Evolutionary conservation across 2,888 invertebrate genomes (phyloP).

Genomic region (Eristalis tenax): DNA sequence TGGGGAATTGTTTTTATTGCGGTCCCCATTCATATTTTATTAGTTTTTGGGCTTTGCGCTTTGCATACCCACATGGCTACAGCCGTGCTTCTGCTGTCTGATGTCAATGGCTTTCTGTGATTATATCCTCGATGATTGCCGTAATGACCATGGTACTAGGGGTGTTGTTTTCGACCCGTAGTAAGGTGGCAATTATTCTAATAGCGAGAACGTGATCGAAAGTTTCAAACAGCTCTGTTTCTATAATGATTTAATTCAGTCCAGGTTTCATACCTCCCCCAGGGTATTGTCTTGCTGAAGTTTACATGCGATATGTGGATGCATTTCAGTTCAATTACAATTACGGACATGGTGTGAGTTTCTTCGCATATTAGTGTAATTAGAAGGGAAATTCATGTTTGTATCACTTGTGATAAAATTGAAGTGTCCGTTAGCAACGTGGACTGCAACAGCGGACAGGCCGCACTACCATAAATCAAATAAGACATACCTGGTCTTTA

Average conservation of each 20-base stretch:
- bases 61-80: neutral
- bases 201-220: constrained; percentile 35
- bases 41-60: constrained; percentile 20
- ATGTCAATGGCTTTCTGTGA: constrained; percentile 3
- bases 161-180: neutral
- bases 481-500: too few species aligned
- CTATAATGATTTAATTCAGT: constrained; percentile 8
- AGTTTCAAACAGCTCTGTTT: constrained; percentile 17
- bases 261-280: neutral
- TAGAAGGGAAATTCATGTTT: neutral
- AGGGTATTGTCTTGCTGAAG: neutral
- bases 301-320: neutral
- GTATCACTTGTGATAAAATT: neutral
- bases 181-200: constrained; percentile 39
- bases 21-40: constrained; percentile 43
- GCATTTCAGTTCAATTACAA: constrained; percentile 4
- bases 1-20: constrained; percentile 40
- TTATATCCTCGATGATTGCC: constrained; percentile 32
- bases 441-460: neutral
- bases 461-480: too few species aligned
- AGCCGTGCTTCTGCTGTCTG: neutral
- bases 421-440: neutral
- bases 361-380: neutral
- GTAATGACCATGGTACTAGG: constrained; percentile 13
- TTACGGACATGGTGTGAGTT: neutral